Conservation (phyloP, 2,888 invertebrate genomes). For the Epirrhoe tristata region DNA sequence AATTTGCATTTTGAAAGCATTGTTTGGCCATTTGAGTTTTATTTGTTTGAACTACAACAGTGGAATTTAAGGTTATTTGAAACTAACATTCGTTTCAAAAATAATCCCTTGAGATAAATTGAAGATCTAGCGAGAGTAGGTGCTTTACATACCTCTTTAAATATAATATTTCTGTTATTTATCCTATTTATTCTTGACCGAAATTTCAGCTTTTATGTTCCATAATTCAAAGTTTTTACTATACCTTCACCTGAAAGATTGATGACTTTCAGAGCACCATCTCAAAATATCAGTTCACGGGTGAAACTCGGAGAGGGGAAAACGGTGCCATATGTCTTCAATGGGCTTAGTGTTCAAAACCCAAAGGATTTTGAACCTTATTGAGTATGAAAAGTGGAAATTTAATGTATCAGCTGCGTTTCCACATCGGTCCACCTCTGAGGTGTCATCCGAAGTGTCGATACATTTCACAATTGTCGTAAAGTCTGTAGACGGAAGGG, state of each 20-base stretch:
- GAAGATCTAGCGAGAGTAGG: too few relatives aligned
- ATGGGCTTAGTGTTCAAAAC: constrained; percentile 50
- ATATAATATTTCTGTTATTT: not conserved
- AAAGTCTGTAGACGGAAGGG: constrained; percentile 83
- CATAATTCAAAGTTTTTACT: constrained; percentile 51
- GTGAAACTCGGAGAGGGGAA: constrained; percentile 51
- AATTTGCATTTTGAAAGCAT: constrained; percentile 8
- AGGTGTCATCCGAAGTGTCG: constrained; percentile 84
- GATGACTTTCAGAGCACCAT: constrained; percentile 69
- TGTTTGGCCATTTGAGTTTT: not conserved
- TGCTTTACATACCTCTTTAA: too few relatives aligned
- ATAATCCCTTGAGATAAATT: too few relatives aligned
- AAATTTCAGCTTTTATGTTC: constrained; percentile 36
- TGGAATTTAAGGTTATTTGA: too few relatives aligned
- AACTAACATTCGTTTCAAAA: too few relatives aligned
- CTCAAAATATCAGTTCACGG: constrained; percentile 70
- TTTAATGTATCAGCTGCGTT: constrained; percentile 45
- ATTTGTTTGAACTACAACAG: too few relatives aligned
- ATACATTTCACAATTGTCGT: constrained; percentile 86
- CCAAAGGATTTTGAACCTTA: constrained; percentile 57
- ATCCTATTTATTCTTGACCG: constrained; percentile 14
- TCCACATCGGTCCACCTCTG: constrained; percentile 61
- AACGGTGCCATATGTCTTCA: constrained; percentile 72
- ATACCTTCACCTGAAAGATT: constrained; percentile 79
- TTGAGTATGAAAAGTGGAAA: constrained; percentile 44